Conservation (phyloP, 2,113 vertebrate genomes). For the Clinocottus analis region DNA sequence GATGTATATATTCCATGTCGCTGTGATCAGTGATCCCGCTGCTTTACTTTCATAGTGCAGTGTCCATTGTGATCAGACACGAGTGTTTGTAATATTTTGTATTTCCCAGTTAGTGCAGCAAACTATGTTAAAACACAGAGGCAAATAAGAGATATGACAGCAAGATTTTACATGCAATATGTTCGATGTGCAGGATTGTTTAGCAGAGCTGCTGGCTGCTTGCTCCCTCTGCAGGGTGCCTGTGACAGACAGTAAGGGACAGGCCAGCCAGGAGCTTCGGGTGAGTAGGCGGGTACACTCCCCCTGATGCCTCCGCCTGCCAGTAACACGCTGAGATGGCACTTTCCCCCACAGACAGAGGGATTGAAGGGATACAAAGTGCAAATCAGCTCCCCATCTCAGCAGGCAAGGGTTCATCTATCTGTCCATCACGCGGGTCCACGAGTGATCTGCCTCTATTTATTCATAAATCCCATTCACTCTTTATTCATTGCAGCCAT, state of each 20-base stretch:
- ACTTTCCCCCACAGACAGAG: conserved; percentile 68
- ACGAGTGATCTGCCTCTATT: conserved; percentile 65
- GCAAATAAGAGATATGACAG: conserved; percentile 27
- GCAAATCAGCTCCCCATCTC: conserved; percentile 78
- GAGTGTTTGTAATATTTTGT: background rate
- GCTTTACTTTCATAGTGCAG: background rate
- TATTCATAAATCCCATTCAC: conserved; percentile 74
- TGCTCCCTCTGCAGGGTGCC: conserved; percentile 28
- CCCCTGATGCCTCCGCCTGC: conserved; percentile 41
- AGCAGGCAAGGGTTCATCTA: conserved; percentile 74
- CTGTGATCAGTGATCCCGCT: background rate
- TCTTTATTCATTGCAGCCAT: conserved; percentile 76
- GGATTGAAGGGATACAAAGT: conserved; percentile 78
- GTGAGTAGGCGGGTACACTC: conserved; percentile 54
- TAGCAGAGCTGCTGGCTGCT: conserved; percentile 25
- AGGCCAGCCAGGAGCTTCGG: conserved; percentile 42
- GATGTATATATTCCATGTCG: too few species aligned
- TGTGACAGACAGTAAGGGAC: conserved; percentile 64
- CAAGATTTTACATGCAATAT: conserved; percentile 30
- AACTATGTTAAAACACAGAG: background rate
- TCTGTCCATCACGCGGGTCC: conserved; percentile 72
- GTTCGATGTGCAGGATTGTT: conserved; percentile 19
- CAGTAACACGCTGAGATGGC: conserved; percentile 75
- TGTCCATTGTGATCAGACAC: background rate
- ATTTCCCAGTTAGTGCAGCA: background rate